Evolutionary conservation across 2,113 vertebrate species (phyloP), one percentile per base, ranked within the genome.

Genomic region (Lethenteron reissneri): DNA sequence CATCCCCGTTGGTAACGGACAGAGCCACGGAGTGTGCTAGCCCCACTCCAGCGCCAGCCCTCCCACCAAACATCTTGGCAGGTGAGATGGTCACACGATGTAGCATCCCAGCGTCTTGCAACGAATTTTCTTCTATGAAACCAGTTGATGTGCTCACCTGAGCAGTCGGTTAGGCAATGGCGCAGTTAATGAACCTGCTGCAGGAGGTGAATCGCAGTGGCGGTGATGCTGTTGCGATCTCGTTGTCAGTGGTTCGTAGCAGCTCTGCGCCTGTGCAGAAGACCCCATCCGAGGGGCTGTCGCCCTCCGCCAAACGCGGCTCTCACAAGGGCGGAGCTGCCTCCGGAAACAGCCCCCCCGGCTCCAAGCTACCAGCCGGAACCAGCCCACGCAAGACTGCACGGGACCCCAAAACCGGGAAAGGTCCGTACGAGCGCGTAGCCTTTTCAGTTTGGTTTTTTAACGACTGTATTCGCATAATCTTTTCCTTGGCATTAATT

Each of bases 321-420:
- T n/a, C 64, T 17, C n/a, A n/a, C 25, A n/a, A 68, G n/a, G 64
- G 64, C 64, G 82, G 90, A 75, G 92, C 85, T 70, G 94, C 92
- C 2, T 94, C 92, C 56, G 87, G 87, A 56, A 90, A 96, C 77
- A 97, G 91, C 72, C 89, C 92, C 25, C 90, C 91, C 56, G 89
- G 88, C 76, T 81, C 84, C 6, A 74, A 87, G 76, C 79, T 85
- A 71, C 80, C 85, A 74, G 81, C 83, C 79, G 88, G 82, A 78
- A 97, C 88, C 75, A 99, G 95, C 82, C 95, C 95, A 75, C 97
- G 96, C 81, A 89, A 92, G 77, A 90, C 95, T 1, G 83, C 86
- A 72, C 86, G 95, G 72, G 92, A 99, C 79, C 95, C 95, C 76
- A 99, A 96, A 80, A 99, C 95, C 56, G 95, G 95, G 73, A 89